Base-by-base conservation (phyloP, 2,797 vertebrate genomes). In the Thamnophis elegans region DNA sequence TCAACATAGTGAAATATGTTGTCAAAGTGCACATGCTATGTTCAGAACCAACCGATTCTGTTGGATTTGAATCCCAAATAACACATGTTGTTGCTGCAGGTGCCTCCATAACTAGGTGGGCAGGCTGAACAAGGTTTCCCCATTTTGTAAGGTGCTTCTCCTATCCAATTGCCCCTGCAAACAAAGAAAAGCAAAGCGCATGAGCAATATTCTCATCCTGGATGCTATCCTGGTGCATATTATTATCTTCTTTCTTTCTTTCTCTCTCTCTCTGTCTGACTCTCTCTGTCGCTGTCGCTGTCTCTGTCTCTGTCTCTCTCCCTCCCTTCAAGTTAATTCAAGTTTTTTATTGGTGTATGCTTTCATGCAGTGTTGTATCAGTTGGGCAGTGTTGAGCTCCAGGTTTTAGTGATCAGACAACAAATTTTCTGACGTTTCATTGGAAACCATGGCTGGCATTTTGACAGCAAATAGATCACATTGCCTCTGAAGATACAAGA, bases 151-250 rank as follows among this genome's bases (percentile, higher is more conserved):
- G 98, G 98, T 0, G 98, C 98, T 95, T 99, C 98, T 62, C 98
- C 98, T 0, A 99, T 96, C 98, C 98, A 99, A 96, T 99, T 99
- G 62, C 98, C 98, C 96, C 98, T 99, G 97, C 90, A 97, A 98
- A 95, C 94, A 96, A 88, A 65, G 94, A 32, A 7, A 68, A 25
- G 22, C 32, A 59, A 89, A 47, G 20, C 25, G 73, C 54, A 58
- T 32, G 56, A 92, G 12, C 20, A 12, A 86, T 28, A n/a, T 13
- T 32, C 25, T 47, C 13, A 16, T 78, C 25, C 42, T 90, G 26
- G 20, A 47, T 12, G 58, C 26, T 14, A 51, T 1, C 4, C 25
- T 56, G 26, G 3, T 13, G 55, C 13, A 87, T 8, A 5, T 62
- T 1, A 54, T 47, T 90, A 25, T 12, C 11, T 42, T 42, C 59